Evolutionary conservation across 2,888 invertebrate genomes (phyloP).

Genomic region (Prionchulus punctatus): DNA sequence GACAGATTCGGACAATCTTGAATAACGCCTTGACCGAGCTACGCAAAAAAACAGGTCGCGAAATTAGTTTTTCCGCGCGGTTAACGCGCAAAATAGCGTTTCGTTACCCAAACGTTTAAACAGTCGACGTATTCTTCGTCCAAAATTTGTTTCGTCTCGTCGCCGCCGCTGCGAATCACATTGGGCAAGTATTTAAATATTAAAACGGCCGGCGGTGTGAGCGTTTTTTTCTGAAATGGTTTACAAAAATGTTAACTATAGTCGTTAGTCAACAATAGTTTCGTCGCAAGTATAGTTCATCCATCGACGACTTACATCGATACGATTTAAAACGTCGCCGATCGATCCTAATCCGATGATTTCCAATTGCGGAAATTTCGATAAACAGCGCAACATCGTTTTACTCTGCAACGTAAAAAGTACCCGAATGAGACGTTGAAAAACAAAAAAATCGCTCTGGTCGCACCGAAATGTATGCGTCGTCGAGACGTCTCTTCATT

Average conservation of each 20-base stretch:
- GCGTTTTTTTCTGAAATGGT: constrained; percentile 19
- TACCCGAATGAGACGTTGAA: background rate
- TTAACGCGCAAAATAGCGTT: no score
- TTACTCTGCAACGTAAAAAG: background rate
- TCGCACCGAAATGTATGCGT: constrained; percentile 20
- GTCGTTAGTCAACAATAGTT: no score
- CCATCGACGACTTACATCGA: background rate
- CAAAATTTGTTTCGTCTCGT: constrained; percentile 15
- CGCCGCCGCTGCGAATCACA: background rate
- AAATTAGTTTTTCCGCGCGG: no score
- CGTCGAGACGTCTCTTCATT: constrained; percentile 20
- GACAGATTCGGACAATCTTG: constrained; percentile 20
- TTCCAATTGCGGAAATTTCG: background rate
- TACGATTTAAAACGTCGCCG: background rate
- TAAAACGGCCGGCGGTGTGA: constrained; percentile 21
- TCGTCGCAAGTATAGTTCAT: background rate
- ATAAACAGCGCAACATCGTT: background rate
- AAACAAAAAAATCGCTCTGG: background rate
- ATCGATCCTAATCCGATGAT: background rate
- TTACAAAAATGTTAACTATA: no score
- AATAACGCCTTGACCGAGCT: constrained; percentile 22
- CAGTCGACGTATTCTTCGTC: constrained; percentile 20
- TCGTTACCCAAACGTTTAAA: constrained; percentile 22
- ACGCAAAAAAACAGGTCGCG: constrained; percentile 9
- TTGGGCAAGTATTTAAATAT: constrained; percentile 19